phyloP scores from a whole-genome alignment of 2,888 invertebrate species.

The Eurois occulta region DNA sequence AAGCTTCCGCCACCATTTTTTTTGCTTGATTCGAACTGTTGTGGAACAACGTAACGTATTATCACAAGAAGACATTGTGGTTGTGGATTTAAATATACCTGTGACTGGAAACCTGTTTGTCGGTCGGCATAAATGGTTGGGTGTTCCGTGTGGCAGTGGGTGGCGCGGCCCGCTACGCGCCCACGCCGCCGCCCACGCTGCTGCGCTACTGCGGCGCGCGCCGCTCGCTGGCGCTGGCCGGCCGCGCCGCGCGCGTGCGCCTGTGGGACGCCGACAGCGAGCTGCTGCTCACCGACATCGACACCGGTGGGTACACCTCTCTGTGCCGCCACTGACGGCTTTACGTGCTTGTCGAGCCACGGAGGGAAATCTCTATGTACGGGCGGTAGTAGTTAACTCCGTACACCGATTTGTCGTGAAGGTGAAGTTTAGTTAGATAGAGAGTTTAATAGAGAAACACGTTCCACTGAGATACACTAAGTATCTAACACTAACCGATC shows the following conservation, averaged over 20 bases:
- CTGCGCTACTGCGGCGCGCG: conserved; percentile 96
- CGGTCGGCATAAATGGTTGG: background rate
- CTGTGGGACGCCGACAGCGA: conserved; percentile 97
- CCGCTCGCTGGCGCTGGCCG: conserved; percentile 94
- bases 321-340: too few relatives aligned
- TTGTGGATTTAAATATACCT: background rate
- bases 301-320: conserved; percentile 91
- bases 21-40: too few relatives aligned
- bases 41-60: too few relatives aligned
- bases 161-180: conserved; percentile 41
- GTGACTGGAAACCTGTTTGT: too few relatives aligned
- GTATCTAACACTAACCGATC: too few relatives aligned
- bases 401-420: too few relatives aligned
- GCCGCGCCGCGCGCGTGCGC: conserved; percentile 94
- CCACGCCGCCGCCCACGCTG: conserved; percentile 91
- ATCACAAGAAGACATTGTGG: background rate
- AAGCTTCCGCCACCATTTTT: background rate
- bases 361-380: too few relatives aligned
- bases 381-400: too few relatives aligned
- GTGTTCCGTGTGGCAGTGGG: conserved; percentile 16
- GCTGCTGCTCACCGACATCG: conserved; percentile 93
- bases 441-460: too few relatives aligned
- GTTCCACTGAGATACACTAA: too few relatives aligned
- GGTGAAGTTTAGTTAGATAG: too few relatives aligned
- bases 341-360: too few relatives aligned